phyloP scores from a whole-genome alignment of 2,888 invertebrate genomes.

The Chloroclystis v-ata region DNA sequence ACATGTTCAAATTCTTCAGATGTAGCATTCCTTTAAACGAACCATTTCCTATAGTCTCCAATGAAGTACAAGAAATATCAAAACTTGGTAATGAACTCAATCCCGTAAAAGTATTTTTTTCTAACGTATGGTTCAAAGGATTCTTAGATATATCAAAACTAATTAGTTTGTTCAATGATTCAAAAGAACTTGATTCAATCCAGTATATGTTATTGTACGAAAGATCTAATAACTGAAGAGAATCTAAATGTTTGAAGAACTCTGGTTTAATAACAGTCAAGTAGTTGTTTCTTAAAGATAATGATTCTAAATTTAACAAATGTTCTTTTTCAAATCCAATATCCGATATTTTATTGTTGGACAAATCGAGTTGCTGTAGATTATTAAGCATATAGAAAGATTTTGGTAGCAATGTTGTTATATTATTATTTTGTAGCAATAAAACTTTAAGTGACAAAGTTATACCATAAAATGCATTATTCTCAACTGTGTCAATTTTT shows the following conservation, averaged over 20 bases:
- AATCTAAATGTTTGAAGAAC: constrained; percentile 37
- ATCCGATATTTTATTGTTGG: constrained; percentile 45
- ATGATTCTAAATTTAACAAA: constrained; percentile 38
- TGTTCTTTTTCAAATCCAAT: constrained; percentile 47
- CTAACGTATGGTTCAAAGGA: constrained; percentile 43
- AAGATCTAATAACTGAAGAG: constrained; percentile 48
- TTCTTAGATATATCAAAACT: constrained; percentile 51
- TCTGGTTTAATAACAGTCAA: constrained; percentile 41
- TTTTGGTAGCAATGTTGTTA: constrained; percentile 36
- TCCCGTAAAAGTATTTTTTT: constrained; percentile 48
- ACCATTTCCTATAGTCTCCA: constrained; percentile 44
- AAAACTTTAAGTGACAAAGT: constrained; percentile 33
- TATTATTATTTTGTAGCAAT: constrained; percentile 47
- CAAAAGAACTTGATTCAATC: constrained; percentile 45
- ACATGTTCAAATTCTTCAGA: constrained; percentile 49
- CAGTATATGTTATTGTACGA: constrained; percentile 50
- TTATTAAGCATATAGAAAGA: constrained; percentile 42
- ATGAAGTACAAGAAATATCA: constrained; percentile 47
- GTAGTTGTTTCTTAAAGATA: constrained; percentile 45
- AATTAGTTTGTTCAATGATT: constrained; percentile 38
- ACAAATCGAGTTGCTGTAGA: constrained; percentile 46
- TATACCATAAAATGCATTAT: constrained; percentile 51
- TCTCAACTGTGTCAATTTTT: constrained; percentile 40
- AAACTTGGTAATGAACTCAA: constrained; percentile 46
- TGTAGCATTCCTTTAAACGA: constrained; percentile 51